Evolutionary conservation across 2,113 vertebrate species (phyloP).

Genomic region (Xenotilapia caudafasciata): DNA sequence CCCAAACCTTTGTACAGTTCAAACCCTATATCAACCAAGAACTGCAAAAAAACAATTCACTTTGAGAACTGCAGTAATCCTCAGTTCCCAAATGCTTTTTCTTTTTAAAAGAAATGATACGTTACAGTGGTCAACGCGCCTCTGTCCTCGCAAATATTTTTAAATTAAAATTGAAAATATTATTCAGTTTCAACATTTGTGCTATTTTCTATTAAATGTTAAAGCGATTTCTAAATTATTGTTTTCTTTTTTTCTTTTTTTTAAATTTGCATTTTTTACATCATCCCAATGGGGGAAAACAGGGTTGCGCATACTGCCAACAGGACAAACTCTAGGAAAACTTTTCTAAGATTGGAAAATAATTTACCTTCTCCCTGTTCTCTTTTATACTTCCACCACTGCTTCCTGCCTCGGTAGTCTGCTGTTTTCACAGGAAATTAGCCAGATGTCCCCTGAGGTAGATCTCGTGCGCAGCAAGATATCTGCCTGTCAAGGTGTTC

Average conservation of each 20-base stretch:
- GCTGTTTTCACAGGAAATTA: slow-evolving; percentile 71
- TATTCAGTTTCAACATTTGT: neutral
- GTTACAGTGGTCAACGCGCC: neutral
- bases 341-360: slow-evolving; percentile 26
- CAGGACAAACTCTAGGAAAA: slow-evolving; percentile 16
- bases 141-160: neutral
- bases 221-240: neutral
- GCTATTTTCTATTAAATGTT: neutral
- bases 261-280: neutral
- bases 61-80: neutral
- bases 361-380: slow-evolving; percentile 37
- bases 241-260: neutral
- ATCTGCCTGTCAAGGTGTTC: slow-evolving; percentile 63
- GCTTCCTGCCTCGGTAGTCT: slow-evolving; percentile 44
- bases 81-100: neutral
- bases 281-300: neutral
- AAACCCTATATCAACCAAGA: neutral
- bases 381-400: slow-evolving; percentile 31
- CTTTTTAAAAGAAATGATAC: neutral
- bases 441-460: slow-evolving; percentile 60
- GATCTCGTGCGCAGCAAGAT: slow-evolving; percentile 52
- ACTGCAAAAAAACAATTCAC: neutral
- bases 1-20: neutral
- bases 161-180: neutral
- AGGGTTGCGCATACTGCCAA: neutral